These are phyloP conservation scores for Centropus unirufus DNA, from an alignment of 2,113 vertebrate species.

Conservation along the genomic window DNA sequence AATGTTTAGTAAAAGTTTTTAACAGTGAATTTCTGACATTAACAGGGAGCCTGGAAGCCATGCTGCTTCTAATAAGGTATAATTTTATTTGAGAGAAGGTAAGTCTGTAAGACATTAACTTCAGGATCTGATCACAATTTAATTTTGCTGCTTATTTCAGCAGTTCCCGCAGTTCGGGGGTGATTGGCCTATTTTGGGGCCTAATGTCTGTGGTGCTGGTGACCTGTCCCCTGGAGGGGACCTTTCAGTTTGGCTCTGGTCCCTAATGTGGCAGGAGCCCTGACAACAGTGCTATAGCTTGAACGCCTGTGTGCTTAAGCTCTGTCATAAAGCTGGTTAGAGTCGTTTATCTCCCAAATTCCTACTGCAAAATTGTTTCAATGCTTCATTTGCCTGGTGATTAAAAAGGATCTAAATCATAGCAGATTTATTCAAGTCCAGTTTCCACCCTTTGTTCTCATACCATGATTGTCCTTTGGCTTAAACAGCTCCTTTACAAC, in stretches of 20 bases:
- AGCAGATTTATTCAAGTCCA: conserved; percentile 31
- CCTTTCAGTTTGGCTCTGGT: not conserved
- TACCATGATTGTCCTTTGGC: not conserved
- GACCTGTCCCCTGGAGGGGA: not conserved
- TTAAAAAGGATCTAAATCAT: conserved; percentile 33
- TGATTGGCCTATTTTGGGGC: fast-evolving
- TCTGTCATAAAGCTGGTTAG: conserved; percentile 13
- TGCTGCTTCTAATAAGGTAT: not conserved
- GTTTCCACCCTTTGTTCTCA: conserved; percentile 35
- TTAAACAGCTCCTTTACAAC: conserved; percentile 17
- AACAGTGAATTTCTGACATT: not conserved
- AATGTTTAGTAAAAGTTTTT: not conserved
- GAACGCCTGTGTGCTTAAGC: not conserved
- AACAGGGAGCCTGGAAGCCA: not conserved
- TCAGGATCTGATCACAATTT: not conserved
- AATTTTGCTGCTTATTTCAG: not conserved
- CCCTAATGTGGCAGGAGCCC: not conserved
- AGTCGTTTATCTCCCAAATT: conserved; percentile 2
- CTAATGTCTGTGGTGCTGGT: not conserved
- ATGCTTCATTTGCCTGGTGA: conserved; percentile 36
- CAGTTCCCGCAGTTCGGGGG: not conserved
- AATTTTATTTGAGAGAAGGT: not conserved
- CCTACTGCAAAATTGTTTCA: conserved; percentile 25
- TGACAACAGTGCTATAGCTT: not conserved
- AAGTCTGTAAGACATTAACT: not conserved